Conservation (phyloP, 2,113 vertebrate genomes). For the Alaudala cheleensis region DNA sequence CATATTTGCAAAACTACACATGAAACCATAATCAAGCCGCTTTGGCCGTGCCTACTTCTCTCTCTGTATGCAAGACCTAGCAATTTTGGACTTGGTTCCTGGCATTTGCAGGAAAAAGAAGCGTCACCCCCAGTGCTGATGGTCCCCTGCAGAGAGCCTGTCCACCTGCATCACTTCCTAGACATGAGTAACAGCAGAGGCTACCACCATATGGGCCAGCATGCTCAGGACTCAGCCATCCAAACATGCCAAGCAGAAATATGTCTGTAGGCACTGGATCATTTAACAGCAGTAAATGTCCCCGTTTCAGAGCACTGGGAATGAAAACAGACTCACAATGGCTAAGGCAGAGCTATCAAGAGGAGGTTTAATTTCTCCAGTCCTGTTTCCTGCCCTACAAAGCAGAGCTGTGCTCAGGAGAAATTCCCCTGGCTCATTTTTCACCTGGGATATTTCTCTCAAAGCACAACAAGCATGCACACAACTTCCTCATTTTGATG, state of each 20-base stretch:
- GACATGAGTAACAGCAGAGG: neutral
- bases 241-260: neutral
- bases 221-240: neutral
- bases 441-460: neutral
- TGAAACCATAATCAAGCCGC: neutral
- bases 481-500: neutral
- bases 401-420: accelerated
- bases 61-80: neutral
- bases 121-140: neutral
- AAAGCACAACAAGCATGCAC: neutral
- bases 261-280: neutral
- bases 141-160: neutral
- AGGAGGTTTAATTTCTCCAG: accelerated
- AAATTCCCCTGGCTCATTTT: neutral
- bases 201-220: neutral
- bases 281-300: accelerated
- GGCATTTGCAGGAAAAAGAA: neutral
- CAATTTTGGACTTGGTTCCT: neutral
- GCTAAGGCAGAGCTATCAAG: neutral
- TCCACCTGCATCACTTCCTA: neutral
- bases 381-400: neutral
- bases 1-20: neutral
- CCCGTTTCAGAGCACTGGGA: neutral
- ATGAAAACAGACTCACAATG: neutral
- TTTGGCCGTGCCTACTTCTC: neutral